A percentile compares a stretch with the other conserved stretches of the same genome.
Evolutionary conservation across 2,113 vertebrate genomes (phyloP).

Genomic region (Bubalus kerabau): DNA sequence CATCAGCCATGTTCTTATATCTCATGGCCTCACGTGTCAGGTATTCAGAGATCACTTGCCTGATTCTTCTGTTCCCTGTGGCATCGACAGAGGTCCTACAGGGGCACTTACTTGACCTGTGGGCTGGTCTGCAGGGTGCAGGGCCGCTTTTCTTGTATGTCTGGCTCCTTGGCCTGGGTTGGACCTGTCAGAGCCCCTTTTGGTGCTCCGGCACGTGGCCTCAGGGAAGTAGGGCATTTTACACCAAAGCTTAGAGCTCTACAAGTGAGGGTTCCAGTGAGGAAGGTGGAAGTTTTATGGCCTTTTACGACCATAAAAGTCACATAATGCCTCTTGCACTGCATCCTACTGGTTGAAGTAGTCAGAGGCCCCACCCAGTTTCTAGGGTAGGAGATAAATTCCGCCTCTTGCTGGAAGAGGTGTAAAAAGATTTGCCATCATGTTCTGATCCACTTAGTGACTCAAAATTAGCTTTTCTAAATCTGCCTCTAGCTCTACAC

Average conservation of each 20-base stretch:
- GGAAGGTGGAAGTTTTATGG: neutral
- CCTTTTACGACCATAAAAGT: neutral
- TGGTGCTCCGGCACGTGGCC: accelerated
- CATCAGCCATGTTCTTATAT: neutral
- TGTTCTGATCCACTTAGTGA: neutral
- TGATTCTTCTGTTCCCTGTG: neutral
- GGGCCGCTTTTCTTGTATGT: neutral
- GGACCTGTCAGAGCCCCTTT: neutral
- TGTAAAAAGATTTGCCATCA: neutral
- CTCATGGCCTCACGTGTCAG: neutral
- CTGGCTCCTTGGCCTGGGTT: neutral
- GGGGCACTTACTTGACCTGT: neutral
- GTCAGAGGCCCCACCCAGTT: neutral
- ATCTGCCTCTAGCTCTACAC: neutral
- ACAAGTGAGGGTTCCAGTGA: neutral
- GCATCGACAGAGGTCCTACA: neutral
- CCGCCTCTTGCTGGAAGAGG: neutral
- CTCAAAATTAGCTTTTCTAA: neutral
- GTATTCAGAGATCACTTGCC: neutral
- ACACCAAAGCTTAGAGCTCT: neutral
- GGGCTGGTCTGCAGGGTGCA: neutral
- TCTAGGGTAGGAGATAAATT: neutral
- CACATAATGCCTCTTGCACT: neutral
- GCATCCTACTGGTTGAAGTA: neutral
- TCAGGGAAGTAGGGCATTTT: neutral